Evolutionary conservation across 2,888 invertebrate genomes (phyloP).

Genomic region (Cephus pulcher): DNA sequence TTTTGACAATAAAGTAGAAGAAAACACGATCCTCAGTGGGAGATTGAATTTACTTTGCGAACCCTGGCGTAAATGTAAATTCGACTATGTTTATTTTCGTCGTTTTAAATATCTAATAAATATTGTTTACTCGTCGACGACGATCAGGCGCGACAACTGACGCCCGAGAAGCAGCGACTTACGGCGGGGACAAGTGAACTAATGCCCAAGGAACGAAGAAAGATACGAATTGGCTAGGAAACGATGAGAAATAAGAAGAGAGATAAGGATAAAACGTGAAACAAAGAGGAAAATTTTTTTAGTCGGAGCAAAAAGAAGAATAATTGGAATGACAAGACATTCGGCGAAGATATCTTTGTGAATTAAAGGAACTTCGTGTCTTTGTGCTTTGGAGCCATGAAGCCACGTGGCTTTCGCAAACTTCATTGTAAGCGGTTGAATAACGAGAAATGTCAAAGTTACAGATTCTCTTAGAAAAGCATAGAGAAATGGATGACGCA

Average conservation of each 20-base stretch:
- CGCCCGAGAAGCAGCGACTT: slow-evolving; percentile 23
- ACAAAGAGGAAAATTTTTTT: neutral
- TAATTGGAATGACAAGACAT: neutral
- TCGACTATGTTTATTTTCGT: neutral
- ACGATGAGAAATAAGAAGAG: slow-evolving; percentile 10
- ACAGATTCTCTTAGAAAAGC: neutral
- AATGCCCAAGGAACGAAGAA: slow-evolving; percentile 33
- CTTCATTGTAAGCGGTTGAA: neutral
- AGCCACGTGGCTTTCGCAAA: neutral
- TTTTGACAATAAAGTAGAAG: neutral
- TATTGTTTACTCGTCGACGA: neutral
- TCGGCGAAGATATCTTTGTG: neutral
- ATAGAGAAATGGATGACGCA: neutral
- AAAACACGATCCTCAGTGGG: neutral
- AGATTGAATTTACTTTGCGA: neutral
- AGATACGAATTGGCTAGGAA: neutral
- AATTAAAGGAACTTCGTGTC: neutral
- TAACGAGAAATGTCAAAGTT: neutral
- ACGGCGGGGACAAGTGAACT: slow-evolving; percentile 28
- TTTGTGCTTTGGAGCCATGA: neutral
- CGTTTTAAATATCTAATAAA: neutral
- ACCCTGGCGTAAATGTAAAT: neutral
- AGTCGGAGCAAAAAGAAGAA: neutral
- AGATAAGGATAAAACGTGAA: neutral
- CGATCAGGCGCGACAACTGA: neutral